phyloP scores from a whole-genome alignment of 2,888 invertebrate species.

The Mimachlamys varia region DNA sequence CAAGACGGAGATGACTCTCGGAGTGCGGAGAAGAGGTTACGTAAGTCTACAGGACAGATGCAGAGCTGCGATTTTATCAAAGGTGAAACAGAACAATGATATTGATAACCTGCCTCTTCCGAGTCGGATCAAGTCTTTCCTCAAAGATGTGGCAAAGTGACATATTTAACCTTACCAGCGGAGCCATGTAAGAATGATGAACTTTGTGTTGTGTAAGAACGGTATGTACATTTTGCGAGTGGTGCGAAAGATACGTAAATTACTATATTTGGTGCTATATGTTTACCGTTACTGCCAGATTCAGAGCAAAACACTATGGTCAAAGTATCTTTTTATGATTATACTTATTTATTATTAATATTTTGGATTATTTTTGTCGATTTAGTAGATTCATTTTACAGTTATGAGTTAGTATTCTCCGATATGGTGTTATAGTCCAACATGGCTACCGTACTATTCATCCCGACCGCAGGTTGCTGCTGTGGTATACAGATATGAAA shows the following conservation, averaged over 20 bases:
- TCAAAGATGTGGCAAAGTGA: slow-evolving; percentile 61
- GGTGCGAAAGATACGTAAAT: background rate
- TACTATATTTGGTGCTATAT: background rate
- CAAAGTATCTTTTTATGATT: background rate
- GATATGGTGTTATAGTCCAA: background rate
- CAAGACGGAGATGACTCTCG: slow-evolving; percentile 88
- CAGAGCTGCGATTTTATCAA: slow-evolving; percentile 83
- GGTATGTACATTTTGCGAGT: background rate
- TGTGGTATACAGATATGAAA: background rate
- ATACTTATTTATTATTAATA: too few species aligned
- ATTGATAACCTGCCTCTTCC: slow-evolving; percentile 85
- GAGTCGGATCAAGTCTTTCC: slow-evolving; percentile 82
- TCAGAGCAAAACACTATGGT: background rate
- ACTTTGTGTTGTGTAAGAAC: background rate
- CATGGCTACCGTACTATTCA: background rate
- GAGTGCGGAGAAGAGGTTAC: slow-evolving; percentile 85
- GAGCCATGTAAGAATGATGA: background rate
- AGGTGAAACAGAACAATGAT: slow-evolving; percentile 83
- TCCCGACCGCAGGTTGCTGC: background rate
- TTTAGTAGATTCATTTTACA: background rate
- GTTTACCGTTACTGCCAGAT: background rate
- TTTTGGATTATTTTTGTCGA: background rate
- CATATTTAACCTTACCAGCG: background rate
- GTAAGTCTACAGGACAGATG: slow-evolving; percentile 87
- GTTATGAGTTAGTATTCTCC: background rate